These are phyloP conservation scores for Lamprologus callipterus DNA, from an alignment of 2,113 vertebrate species.

Conservation along the genomic window DNA sequence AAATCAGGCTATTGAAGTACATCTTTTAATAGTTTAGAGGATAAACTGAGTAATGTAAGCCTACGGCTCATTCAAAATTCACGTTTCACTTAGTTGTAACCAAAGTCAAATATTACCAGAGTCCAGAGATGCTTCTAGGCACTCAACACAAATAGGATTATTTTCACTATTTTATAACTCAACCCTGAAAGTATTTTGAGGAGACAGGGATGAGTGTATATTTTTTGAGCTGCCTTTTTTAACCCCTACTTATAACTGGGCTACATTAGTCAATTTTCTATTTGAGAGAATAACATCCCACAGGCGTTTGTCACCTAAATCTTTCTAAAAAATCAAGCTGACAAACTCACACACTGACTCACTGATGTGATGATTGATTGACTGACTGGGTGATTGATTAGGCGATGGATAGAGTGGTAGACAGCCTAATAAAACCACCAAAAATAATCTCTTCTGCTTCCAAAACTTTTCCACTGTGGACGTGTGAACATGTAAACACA, in stretches of 20 bases:
- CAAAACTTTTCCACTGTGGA: not conserved
- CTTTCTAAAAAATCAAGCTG: not conserved
- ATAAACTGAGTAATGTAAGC: not conserved
- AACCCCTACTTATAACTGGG: not conserved
- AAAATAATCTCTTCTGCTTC: not conserved
- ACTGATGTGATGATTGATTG: not conserved
- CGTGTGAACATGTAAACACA: not conserved
- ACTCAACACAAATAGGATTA: not conserved
- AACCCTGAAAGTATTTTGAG: not conserved
- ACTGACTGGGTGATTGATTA: not conserved
- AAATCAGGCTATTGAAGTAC: not conserved
- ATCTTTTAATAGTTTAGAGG: not conserved
- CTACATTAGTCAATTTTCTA: not conserved
- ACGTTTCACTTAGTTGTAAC: constrained; percentile 5
- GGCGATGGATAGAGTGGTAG: not conserved
- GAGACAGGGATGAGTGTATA: not conserved
- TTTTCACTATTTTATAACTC: not conserved
- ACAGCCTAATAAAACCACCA: not conserved
- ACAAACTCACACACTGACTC: not conserved
- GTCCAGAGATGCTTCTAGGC: not conserved
- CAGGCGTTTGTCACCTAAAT: not conserved
- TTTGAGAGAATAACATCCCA: not conserved
- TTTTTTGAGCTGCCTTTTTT: not conserved
- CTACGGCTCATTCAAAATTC: not conserved
- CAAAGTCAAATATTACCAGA: constrained; percentile 10